A percentile compares a stretch with the other conserved stretches of the same genome.
Evolutionary conservation across 37 sponge, comb jelly and placozoan species (phyloP).

Genomic region (Corticium candelabrum): DNA sequence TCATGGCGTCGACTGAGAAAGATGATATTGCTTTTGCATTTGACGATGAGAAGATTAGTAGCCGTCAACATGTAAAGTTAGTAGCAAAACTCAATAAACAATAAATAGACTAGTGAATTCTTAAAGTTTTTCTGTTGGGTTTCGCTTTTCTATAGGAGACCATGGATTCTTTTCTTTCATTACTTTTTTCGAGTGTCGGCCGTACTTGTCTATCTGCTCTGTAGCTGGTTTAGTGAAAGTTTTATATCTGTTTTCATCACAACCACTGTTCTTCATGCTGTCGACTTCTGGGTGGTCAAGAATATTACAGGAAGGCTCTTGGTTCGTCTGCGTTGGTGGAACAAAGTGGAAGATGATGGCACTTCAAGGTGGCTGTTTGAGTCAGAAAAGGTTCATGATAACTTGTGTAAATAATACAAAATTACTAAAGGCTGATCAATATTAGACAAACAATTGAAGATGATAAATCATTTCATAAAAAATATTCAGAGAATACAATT

Average conservation of each 20-base stretch:
- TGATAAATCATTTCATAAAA: too few species aligned
- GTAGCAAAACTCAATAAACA: background rate
- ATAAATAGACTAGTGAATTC: background rate
- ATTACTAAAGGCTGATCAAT: too few species aligned
- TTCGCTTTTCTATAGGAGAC: conserved; percentile 14
- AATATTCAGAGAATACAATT: too few species aligned
- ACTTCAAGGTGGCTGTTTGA: conserved; percentile 87
- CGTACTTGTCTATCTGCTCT: conserved; percentile 55
- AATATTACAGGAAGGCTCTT: conserved; percentile 85
- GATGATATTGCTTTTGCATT: too few species aligned
- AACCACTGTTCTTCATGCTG: conserved; percentile 63
- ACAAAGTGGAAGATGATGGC: conserved; percentile 92
- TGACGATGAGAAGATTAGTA: too few species aligned
- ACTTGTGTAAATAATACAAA: too few species aligned
- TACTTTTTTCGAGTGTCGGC: conserved; percentile 62
- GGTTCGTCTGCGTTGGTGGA: conserved; percentile 98
- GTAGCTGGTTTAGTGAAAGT: conserved; percentile 11
- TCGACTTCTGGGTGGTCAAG: conserved; percentile 96
- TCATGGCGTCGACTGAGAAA: too few species aligned
- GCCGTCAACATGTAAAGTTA: too few species aligned
- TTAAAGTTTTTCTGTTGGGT: background rate
- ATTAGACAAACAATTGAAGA: too few species aligned
- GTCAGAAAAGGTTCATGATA: conserved; percentile 74
- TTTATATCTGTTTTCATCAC: conserved; percentile 47
- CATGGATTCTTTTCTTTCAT: conserved; percentile 78